Conservation (phyloP, 2,113 vertebrate species). For the Cephalopterus ornatus region DNA sequence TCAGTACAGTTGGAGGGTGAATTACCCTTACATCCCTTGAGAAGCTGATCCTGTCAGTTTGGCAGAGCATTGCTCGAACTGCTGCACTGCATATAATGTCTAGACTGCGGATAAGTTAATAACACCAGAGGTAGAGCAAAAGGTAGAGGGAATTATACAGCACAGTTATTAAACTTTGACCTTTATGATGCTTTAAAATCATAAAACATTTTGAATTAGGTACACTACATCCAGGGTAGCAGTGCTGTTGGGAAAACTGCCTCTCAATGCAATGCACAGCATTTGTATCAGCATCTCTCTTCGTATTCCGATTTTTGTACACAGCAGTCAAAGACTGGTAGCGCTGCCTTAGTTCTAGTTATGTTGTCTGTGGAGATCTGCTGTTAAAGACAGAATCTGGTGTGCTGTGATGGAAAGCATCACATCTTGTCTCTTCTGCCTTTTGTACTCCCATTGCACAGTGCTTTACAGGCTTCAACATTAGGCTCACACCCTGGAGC, state of each 20-base stretch:
- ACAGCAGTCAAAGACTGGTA: not conserved
- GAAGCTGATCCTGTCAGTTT: slow-evolving; percentile 38
- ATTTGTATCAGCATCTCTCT: not conserved
- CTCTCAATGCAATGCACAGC: not conserved
- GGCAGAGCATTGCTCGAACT: not conserved
- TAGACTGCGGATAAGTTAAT: slow-evolving; percentile 47
- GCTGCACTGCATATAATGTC: not conserved
- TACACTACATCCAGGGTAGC: not conserved
- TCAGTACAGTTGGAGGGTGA: slow-evolving; percentile 14
- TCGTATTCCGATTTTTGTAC: not conserved
- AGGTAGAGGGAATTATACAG: slow-evolving; percentile 1
- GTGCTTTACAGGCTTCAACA: not conserved
- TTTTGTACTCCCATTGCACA: not conserved
- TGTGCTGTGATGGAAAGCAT: not conserved
- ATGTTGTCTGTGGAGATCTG: not conserved
- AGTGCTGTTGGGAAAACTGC: not conserved
- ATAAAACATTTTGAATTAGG: slow-evolving; percentile 34
- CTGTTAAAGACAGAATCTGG: not conserved
- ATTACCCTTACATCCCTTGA: slow-evolving; percentile 19
- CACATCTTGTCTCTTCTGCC: not conserved
- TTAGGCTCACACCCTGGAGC: not conserved
- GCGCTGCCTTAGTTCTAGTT: not conserved
- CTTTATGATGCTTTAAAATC: slow-evolving; percentile 51
- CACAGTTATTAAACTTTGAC: slow-evolving; percentile 51
- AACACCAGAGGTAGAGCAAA: slow-evolving; percentile 24